A percentile compares a stretch with the other conserved stretches of the same genome.
These are phyloP conservation scores for Fopius arisanus DNA, from an alignment of 1,140 invertebrate species.

Conservation along the genomic window DNA sequence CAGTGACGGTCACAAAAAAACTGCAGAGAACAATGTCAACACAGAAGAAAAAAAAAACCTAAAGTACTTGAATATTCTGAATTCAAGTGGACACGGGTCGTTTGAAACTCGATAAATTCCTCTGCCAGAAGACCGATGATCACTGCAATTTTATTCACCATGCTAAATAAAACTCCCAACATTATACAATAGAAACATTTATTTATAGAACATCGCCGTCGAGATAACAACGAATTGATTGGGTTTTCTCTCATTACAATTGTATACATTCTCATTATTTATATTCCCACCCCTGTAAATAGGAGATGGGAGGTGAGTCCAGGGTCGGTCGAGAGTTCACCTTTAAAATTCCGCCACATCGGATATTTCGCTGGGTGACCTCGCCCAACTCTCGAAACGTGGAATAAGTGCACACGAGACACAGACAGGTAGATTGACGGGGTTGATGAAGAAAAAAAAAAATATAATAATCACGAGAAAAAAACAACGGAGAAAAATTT, in stretches of 20 bases:
- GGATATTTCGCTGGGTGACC: conserved; percentile 12
- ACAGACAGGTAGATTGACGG: conserved; percentile 49
- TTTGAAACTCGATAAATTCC: too few relatives aligned
- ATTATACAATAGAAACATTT: conserved; percentile 58
- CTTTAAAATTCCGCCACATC: conserved; percentile 11
- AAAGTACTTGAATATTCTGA: too few relatives aligned
- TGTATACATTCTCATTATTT: conserved; percentile 25
- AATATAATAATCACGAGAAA: background rate
- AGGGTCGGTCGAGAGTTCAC: conserved; percentile 34
- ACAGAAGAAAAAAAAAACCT: too few relatives aligned
- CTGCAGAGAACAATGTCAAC: too few relatives aligned
- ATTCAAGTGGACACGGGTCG: too few relatives aligned
- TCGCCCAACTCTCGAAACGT: conserved; percentile 31
- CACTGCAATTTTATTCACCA: background rate
- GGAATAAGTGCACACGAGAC: conserved; percentile 56
- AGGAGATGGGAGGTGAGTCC: conserved; percentile 33
- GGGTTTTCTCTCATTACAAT: conserved; percentile 38
- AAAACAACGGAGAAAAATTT: too few relatives aligned
- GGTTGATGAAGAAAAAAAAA: conserved; percentile 11
- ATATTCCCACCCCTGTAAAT: conserved; percentile 33
- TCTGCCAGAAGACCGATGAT: too few relatives aligned
- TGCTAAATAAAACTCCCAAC: background rate
- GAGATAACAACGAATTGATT: conserved; percentile 51
- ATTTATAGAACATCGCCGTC: conserved; percentile 51
- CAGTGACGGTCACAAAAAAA: too few relatives aligned